Evolutionary conservation across 2,797 vertebrate genomes (phyloP), one percentile per base, ranked within the genome.

Genomic region (Sebastes aleutianus): DNA sequence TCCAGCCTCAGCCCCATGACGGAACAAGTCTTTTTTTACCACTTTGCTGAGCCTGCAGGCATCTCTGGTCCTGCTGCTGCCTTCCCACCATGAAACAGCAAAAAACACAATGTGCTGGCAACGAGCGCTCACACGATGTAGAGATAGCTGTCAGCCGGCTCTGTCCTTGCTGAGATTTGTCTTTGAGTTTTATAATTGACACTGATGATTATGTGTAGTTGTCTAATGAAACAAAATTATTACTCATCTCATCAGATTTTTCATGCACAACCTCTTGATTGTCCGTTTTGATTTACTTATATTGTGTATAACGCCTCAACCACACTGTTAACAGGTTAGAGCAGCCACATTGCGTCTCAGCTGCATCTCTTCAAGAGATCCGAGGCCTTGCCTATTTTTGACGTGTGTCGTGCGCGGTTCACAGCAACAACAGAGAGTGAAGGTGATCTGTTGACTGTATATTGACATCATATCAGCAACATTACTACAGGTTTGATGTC

Each of bases 11-110:
- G 57, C 56, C 43, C 78, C 65, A 29, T 61, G 58, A 81, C 39
- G 31, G 57, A 83, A 32, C 66, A 77, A 54, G 27, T 39, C 56
- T 74, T 78, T 79, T 80, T 72, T 59, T 67, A 75, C 69, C 62
- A 66, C 68, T 89, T 26, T 67, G 67, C 75, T 72, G 73, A 84
- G 76, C 61, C 79, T 82, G 83, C 63, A 79, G 76, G 50, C 39
- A 5, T 32, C 73, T 57, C 47, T 68, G 59, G 56, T 66, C 56
- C 36, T 67, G 20, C 43, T 47, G 81, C 81, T 76, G 74, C 78
- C 53, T 78, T 22, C 71, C 47, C 47, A 39, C 70, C 20, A 54
- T 69, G 57, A 79, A 71, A 72, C 36, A 54, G 62, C 50, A 69
- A 32, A 31, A 32, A 70, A 76, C 61, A 39, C 75, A 76, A 9